Evolutionary conservation across 2,797 vertebrate species (phyloP).

Genomic region (Chelon auratus): DNA sequence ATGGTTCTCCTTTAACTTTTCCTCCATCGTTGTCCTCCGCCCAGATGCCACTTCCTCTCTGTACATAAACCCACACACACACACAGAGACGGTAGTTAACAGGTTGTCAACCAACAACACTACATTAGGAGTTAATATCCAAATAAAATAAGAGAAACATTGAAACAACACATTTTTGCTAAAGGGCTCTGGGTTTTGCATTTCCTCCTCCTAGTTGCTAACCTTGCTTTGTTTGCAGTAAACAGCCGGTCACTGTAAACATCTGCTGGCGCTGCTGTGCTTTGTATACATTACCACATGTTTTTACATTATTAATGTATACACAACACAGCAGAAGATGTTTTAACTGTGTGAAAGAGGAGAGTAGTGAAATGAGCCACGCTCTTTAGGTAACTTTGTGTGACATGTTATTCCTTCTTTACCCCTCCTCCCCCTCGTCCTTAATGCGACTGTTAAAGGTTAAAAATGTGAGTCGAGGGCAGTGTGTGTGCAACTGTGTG

Average conservation of each 20-base stretch:
- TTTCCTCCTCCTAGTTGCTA: background rate
- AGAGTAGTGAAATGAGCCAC: slow-evolving; percentile 31
- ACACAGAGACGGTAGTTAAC: slow-evolving; percentile 6
- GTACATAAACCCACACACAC: slow-evolving; percentile 17
- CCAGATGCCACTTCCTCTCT: slow-evolving; percentile 88
- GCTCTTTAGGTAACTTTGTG: slow-evolving; percentile 55
- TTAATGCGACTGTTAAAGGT: slow-evolving; percentile 65
- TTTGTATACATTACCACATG: slow-evolving; percentile 6
- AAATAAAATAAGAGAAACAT: too few relatives aligned
- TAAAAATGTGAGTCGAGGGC: slow-evolving; percentile 66
- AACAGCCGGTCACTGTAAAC: slow-evolving; percentile 26
- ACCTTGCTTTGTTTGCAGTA: slow-evolving; percentile 5
- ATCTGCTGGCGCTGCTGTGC: background rate
- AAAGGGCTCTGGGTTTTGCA: slow-evolving; percentile 6
- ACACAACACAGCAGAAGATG: background rate
- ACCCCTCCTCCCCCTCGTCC: slow-evolving; percentile 34
- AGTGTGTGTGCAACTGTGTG: slow-evolving; percentile 72
- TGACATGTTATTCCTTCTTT: slow-evolving; percentile 54
- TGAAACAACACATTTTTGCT: too few relatives aligned
- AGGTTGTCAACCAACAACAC: background rate
- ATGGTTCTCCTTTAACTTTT: slow-evolving; percentile 91
- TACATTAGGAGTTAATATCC: background rate
- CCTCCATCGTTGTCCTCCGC: slow-evolving; percentile 90
- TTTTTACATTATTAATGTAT: background rate
- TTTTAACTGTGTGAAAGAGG: background rate